phyloP scores from a whole-genome alignment of 2,797 vertebrate species.

The Corythornis leucogaster region DNA sequence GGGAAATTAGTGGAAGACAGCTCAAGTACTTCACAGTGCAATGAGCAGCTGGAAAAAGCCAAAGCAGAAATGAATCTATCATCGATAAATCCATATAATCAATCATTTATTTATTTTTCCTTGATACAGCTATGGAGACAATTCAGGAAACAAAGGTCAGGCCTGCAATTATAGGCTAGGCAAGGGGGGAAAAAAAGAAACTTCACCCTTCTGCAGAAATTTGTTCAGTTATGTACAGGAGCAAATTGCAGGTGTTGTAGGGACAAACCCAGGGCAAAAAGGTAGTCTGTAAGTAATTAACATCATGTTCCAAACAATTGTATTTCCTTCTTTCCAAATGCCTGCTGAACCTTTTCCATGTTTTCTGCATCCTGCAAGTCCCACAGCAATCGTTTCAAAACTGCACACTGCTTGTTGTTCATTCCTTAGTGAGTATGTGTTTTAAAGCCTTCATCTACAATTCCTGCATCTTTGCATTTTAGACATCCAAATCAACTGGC shows the following conservation, averaged over 20 bases:
- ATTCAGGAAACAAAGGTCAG: constrained; percentile 39
- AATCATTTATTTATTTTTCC: constrained; percentile 74
- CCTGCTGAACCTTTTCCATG: constrained; percentile 62
- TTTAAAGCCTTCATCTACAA: constrained; percentile 5
- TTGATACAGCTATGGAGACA: constrained; percentile 43
- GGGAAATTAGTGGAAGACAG: constrained; percentile 74
- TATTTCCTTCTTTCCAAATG: constrained; percentile 64
- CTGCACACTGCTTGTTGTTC: not conserved
- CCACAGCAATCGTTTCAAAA: constrained; percentile 60
- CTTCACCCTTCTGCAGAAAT: constrained; percentile 30
- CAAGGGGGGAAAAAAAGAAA: not conserved
- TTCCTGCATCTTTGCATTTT: constrained; percentile 3
- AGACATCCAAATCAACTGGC: constrained; percentile 16
- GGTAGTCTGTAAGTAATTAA: constrained; percentile 71
- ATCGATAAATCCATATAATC: constrained; percentile 62
- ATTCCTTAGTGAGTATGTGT: constrained; percentile 1
- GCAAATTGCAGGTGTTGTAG: constrained; percentile 32
- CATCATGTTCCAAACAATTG: constrained; percentile 61
- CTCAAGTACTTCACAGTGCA: constrained; percentile 47
- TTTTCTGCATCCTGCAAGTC: constrained; percentile 66
- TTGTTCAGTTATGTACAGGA: not conserved
- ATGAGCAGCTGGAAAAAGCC: constrained; percentile 65
- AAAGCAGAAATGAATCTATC: constrained; percentile 53
- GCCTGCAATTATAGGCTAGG: constrained; percentile 46
- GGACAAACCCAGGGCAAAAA: constrained; percentile 52